phyloP scores from a whole-genome alignment of 2,888 invertebrate species.

The Syrphus vitripennis region DNA sequence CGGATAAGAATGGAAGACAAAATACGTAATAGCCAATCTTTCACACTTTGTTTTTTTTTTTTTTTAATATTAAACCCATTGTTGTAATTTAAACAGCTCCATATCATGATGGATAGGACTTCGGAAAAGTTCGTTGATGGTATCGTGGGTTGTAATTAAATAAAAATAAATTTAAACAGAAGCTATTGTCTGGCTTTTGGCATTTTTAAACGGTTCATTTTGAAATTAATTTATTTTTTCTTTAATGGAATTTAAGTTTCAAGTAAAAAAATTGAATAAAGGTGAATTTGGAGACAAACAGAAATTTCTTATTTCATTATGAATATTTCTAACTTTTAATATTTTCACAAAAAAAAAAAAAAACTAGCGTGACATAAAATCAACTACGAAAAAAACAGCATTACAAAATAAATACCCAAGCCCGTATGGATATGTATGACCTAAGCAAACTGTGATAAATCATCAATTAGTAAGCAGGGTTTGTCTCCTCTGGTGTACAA shows the following conservation, averaged over 20 bases:
- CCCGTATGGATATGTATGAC: constrained; percentile 23
- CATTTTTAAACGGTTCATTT: background rate
- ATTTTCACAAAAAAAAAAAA: background rate
- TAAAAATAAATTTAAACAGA: background rate
- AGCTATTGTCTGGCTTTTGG: background rate
- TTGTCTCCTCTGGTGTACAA: constrained; percentile 28
- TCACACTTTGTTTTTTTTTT: background rate
- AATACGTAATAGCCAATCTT: constrained; percentile 4
- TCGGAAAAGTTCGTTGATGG: background rate
- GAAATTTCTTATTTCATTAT: background rate
- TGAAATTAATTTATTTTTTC: no score
- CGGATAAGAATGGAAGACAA: background rate
- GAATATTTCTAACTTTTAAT: background rate
- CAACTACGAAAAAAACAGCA: background rate
- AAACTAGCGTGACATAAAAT: background rate
- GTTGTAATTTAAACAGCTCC: background rate
- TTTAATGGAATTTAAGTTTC: background rate
- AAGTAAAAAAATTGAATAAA: background rate
- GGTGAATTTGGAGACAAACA: background rate
- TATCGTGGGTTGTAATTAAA: background rate
- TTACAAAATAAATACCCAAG: constrained; percentile 45
- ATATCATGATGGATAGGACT: background rate
- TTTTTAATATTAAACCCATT: no score
- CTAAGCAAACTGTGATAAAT: constrained; percentile 64
- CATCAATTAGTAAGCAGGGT: constrained; percentile 64